Base-by-base conservation (phyloP, 2,113 vertebrate species). In the Gopherus flavomarginatus region DNA sequence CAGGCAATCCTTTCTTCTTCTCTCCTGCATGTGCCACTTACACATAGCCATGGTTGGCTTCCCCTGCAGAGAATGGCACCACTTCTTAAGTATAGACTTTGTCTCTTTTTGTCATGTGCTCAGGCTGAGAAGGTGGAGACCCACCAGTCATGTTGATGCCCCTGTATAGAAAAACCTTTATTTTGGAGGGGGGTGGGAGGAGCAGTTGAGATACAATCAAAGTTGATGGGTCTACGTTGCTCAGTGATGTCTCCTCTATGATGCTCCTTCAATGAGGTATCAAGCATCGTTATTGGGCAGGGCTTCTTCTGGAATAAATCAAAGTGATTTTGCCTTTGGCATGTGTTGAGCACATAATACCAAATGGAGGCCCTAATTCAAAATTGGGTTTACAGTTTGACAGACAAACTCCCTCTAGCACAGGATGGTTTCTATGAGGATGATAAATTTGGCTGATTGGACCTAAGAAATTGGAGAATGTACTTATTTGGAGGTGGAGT, bases 171-270 rank as follows among this genome's bases (percentile, higher is more conserved):
- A 35, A 62, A 59, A 31, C 7, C 35, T 69, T n/a, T 69, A 35
- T 35, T 35, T 17, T 35, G 31, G 19, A 1, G 7, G 16, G 35
- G 3, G 47, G 47, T 8, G 47, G 2, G 9, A 10, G 16, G 2
- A 69, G 35, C 31, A 19, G 17, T 69, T 69, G 62, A 69, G 16
- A n/a, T 8, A n/a, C 13, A 17, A 69, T 69, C 62, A n/a, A 69
- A 69, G 62, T 69, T 35, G 35, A 69, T n/a, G 35, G 62, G 16
- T 2, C 14, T 35, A 19, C 16, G 8, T n/a, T 69, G 62, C 35
- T n/a, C 31, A 16, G 27, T 31, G 59, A 31, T 62, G 29, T 35
- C 6, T 62, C 29, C 29, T 35, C 12, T 13, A 19, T 17, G 31
- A 17, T 69, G 16, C 35, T n/a, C 14, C 31, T 65, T 65, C 62